Evolutionary conservation across 1,140 invertebrate genomes (phyloP), one percentile per base, ranked within the genome.

Genomic region (Calliphora vicina): DNA sequence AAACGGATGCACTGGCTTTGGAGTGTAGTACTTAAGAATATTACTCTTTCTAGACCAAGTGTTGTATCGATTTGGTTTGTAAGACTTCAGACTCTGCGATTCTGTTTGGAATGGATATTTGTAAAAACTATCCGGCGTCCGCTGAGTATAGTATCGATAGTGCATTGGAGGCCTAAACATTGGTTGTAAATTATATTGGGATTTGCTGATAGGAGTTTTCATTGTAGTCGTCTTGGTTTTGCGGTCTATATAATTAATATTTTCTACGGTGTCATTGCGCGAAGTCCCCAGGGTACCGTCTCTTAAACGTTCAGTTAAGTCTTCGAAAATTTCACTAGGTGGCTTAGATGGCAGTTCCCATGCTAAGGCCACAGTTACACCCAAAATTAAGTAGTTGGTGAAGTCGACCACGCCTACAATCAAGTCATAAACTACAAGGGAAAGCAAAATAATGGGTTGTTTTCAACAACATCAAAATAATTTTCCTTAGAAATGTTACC

Each of bases 321-420:
- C 87, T 25, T 89, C 86, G 4, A 89, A 81, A 20, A 86, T 85
- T 76, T 90, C 89, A 76, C 87, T 88, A 8, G 89, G 89, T 20
- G 67, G 93, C 91, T 87, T 93, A 91, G 84, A 94, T 89, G 95
- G 95, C 57, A 96, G 89, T 88, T 95, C 93, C 91, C 93, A 96
- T 23, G 95, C 95, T 85, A 96, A 89, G 1, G 95, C 94, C n/a
- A 94, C 94, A 0, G 95, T 96, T 20, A 94, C 91, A 13, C 95
- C 95, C 84, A 94, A 89, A 12, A 94, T 92, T 85, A 95, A 93
- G 82, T 89, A 90, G 82, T 90, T 90, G 6, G 88, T 90, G 50
- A 87, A 86, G 83, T 90, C 89, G 27, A 88, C 89, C 23, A 90
- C 83, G 73, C 89, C 88, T 45, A 88, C 85, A 82, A 90, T 88